Percentiles rank a stretch among this genome's conserved stretches.
These are phyloP conservation scores for Sebastes hubbsi DNA, from an alignment of 2,797 vertebrate genomes.

Conservation along the genomic window DNA sequence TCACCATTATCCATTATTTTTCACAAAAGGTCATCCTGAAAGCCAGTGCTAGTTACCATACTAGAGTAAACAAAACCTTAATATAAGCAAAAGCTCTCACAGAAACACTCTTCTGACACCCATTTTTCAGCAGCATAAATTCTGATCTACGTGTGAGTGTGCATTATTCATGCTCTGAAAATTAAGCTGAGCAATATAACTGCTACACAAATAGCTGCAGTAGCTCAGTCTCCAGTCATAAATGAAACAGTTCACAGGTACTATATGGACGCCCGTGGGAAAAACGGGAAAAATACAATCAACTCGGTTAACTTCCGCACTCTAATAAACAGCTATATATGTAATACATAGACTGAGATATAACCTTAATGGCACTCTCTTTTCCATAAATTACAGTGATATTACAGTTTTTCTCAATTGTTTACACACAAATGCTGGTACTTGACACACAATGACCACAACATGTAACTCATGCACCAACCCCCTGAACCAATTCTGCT, in stretches of 20 bases:
- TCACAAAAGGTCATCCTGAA: constrained; percentile 51
- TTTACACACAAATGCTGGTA: too few species aligned
- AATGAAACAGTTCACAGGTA: constrained; percentile 18
- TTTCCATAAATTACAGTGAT: background rate
- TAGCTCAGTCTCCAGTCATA: constrained; percentile 11
- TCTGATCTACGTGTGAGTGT: background rate
- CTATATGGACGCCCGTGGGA: background rate
- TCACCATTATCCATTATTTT: constrained; percentile 30
- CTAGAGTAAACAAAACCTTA: constrained; percentile 37
- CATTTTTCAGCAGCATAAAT: constrained; percentile 12
- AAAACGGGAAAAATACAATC: constrained; percentile 9
- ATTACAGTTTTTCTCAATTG: too few species aligned
- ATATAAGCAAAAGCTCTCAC: background rate
- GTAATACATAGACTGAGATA: background rate
- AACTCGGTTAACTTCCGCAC: background rate
- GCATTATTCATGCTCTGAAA: constrained; percentile 44
- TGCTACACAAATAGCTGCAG: background rate
- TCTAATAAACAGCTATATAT: constrained; percentile 2
- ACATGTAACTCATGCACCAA: too few species aligned
- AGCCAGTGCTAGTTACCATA: constrained; percentile 3
- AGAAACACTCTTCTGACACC: background rate
- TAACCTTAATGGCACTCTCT: background rate
- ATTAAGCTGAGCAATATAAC: constrained; percentile 11
- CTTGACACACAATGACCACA: too few species aligned
- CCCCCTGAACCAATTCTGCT: too few species aligned